Evolutionary conservation across 2,113 vertebrate genomes (phyloP).

Genomic region (Gavia stellata): DNA sequence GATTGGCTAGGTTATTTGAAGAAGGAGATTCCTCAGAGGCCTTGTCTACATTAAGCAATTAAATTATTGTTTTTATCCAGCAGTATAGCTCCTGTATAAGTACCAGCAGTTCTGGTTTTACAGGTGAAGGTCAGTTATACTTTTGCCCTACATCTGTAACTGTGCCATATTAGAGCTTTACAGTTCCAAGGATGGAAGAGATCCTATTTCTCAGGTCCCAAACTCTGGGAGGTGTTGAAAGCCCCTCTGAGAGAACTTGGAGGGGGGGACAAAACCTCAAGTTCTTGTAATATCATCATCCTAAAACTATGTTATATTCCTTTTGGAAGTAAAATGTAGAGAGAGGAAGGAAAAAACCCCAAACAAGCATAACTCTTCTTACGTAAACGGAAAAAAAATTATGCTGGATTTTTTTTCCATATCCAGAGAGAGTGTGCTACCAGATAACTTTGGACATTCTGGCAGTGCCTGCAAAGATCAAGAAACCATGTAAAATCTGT

Average conservation of each 20-base stretch:
- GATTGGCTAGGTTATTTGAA: constrained; percentile 34
- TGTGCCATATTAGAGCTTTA: not conserved
- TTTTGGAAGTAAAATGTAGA: not conserved
- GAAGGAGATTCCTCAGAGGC: constrained; percentile 9
- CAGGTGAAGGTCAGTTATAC: constrained; percentile 27
- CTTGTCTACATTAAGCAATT: constrained; percentile 44
- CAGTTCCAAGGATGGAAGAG: not conserved
- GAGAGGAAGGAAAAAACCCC: not conserved
- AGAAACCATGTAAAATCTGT: not conserved
- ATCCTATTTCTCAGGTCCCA: not conserved
- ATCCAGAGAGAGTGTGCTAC: not conserved
- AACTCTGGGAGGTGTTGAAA: not conserved
- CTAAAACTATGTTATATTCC: not conserved
- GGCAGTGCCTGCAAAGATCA: not conserved
- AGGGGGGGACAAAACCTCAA: rapidly evolving
- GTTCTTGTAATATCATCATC: not conserved
- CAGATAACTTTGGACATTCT: not conserved
- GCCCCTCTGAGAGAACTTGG: not conserved
- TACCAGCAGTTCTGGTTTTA: constrained; percentile 40
- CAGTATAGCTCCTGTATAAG: not conserved
- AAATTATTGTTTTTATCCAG: constrained; percentile 42
- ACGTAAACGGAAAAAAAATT: not conserved
- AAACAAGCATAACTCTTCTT: not conserved
- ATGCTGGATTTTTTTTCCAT: not conserved
- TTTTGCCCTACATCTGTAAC: constrained; percentile 31